Evolutionary conservation across 1,140 invertebrate species (phyloP).

Genomic region (Eciton burchellii): DNA sequence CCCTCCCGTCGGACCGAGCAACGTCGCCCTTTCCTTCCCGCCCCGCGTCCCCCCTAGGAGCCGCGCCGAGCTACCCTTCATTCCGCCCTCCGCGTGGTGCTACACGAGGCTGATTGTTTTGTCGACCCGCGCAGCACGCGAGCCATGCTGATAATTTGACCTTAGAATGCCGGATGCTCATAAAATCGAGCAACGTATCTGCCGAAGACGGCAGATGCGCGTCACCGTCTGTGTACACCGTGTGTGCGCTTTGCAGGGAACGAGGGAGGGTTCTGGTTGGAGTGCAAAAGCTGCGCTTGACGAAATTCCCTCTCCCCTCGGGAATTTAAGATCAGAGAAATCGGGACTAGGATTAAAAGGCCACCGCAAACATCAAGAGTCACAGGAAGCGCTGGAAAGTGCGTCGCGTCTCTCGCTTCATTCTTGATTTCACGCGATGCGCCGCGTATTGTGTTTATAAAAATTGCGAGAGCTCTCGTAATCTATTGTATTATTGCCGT

Average conservation of each 20-base stretch:
- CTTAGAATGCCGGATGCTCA: slow-evolving; percentile 66
- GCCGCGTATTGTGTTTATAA: not conserved
- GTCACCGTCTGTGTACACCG: too few species aligned
- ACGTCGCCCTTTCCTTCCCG: slow-evolving; percentile 44
- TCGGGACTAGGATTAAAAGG: not conserved
- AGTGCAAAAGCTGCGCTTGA: too few species aligned
- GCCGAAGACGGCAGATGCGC: not conserved
- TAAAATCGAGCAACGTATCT: slow-evolving; percentile 40
- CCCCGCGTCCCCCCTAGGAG: not conserved
- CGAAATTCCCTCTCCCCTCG: too few species aligned
- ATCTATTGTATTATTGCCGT: not conserved
- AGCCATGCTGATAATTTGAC: slow-evolving; percentile 76
- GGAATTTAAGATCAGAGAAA: too few species aligned
- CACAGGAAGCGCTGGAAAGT: too few species aligned
- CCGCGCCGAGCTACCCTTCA: slow-evolving; percentile 22
- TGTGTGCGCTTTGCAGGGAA: not conserved
- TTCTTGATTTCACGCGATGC: not conserved
- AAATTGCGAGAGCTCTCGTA: too few species aligned
- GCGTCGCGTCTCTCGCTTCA: not conserved
- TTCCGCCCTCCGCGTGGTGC: slow-evolving; percentile 52
- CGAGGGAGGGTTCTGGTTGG: too few species aligned
- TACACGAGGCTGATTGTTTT: slow-evolving; percentile 79
- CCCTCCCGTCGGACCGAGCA: slow-evolving; percentile 43
- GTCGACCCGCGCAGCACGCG: slow-evolving; percentile 77
- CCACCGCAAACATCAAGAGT: not conserved